A percentile compares a stretch with the other conserved stretches of the same genome.
phyloP scores from a whole-genome alignment of 2,888 invertebrate genomes.

The Drosophila borborema region DNA sequence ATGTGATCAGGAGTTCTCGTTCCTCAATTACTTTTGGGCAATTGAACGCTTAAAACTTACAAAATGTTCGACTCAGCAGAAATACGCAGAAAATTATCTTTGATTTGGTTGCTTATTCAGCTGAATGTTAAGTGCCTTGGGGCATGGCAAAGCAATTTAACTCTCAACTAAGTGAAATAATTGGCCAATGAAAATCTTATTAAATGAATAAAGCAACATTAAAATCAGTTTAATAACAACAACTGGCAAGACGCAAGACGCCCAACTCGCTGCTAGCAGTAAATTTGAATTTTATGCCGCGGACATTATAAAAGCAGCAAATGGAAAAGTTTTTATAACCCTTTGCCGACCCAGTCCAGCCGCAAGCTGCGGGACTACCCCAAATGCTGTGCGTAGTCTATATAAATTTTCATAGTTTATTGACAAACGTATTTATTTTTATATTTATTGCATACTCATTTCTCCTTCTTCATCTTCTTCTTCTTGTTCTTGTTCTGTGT shows the following conservation, averaged over 20 bases:
- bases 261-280: slow-evolving; percentile 40
- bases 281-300: slow-evolving; percentile 54
- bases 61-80: background rate
- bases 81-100: slow-evolving; percentile 5
- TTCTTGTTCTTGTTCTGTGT: background rate
- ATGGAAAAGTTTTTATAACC: slow-evolving; percentile 62
- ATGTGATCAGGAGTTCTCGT: background rate
- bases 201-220: slow-evolving; percentile 65
- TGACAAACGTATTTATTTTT: slow-evolving; percentile 50
- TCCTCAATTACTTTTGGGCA: background rate
- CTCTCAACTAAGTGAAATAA: slow-evolving; percentile 36
- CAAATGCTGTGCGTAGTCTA: slow-evolving; percentile 28
- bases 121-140: slow-evolving; percentile 9
- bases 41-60: slow-evolving; percentile 1
- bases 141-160: slow-evolving; percentile 21
- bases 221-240: slow-evolving; percentile 63
- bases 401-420: slow-evolving; percentile 68
- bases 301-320: slow-evolving; percentile 38
- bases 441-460: slow-evolving; percentile 7
- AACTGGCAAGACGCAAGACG: slow-evolving; percentile 31
- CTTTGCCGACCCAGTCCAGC: slow-evolving; percentile 30
- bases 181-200: slow-evolving; percentile 51
- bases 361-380: background rate
- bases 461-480: background rate
- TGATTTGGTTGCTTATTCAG: slow-evolving; percentile 10